These are phyloP conservation scores for Euplexia lucipara DNA, from an alignment of 2,888 invertebrate species.

Conservation along the genomic window DNA sequence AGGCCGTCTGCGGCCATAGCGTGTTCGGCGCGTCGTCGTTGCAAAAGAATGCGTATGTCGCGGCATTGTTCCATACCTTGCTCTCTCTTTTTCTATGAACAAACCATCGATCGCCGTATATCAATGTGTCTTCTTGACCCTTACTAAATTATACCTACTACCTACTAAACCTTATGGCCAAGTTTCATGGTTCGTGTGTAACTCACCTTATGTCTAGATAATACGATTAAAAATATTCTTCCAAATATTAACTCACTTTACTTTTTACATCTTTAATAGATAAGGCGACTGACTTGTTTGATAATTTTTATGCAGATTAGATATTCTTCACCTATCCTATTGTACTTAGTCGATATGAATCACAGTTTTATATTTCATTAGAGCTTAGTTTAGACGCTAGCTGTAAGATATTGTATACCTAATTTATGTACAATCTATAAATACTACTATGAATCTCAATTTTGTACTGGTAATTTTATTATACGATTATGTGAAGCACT, in stretches of 20 bases:
- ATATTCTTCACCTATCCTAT: constrained; percentile 53
- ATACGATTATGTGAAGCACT: constrained; percentile 55
- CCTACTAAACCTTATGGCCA: constrained; percentile 19
- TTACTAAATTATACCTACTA: not conserved
- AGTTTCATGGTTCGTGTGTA: constrained; percentile 48
- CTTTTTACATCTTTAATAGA: constrained; percentile 34
- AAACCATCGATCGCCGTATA: too few species aligned
- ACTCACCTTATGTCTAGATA: constrained; percentile 21
- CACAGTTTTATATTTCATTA: constrained; percentile 47
- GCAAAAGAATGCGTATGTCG: too few species aligned
- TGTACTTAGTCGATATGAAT: constrained; percentile 52
- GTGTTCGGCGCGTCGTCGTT: too few species aligned
- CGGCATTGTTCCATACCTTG: too few species aligned
- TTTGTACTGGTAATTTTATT: constrained; percentile 64
- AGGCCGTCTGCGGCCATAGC: too few species aligned
- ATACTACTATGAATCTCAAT: constrained; percentile 63
- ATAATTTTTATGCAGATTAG: constrained; percentile 49
- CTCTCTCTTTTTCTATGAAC: too few species aligned
- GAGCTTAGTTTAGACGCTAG: constrained; percentile 25
- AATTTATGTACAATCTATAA: constrained; percentile 7
- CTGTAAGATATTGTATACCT: constrained; percentile 44
- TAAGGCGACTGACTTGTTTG: constrained; percentile 46
- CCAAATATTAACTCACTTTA: constrained; percentile 34
- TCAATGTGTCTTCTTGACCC: too few species aligned
- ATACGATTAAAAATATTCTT: constrained; percentile 23